phyloP scores from a whole-genome alignment of 2,888 invertebrate genomes.

The Harpagoxenus sublaevis region DNA sequence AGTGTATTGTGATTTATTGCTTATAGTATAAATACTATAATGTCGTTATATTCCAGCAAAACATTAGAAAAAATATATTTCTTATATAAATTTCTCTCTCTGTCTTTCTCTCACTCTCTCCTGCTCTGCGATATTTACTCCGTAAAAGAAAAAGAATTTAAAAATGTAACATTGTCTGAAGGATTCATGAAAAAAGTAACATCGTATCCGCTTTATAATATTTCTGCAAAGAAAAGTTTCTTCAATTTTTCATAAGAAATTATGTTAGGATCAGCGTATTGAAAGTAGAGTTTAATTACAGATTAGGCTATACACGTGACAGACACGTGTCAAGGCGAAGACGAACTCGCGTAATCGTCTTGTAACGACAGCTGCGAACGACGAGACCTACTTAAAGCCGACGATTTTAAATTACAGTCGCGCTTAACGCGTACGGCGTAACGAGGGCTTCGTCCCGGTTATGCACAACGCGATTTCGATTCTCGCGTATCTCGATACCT shows the following conservation, averaged over 20 bases:
- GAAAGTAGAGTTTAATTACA: slow-evolving; percentile 12
- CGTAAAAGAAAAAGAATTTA: too few species aligned
- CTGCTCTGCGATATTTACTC: neutral
- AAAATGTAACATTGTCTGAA: neutral
- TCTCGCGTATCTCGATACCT: neutral
- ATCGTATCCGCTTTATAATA: neutral
- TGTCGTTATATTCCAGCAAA: neutral
- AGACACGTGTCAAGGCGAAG: neutral
- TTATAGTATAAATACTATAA: neutral
- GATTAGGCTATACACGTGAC: neutral
- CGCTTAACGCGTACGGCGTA: slow-evolving; percentile 30
- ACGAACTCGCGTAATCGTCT: slow-evolving; percentile 54
- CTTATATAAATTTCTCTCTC: neutral
- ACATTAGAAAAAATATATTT: neutral
- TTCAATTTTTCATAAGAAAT: neutral
- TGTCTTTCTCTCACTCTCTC: neutral
- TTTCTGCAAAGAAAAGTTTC: neutral
- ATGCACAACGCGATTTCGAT: slow-evolving; percentile 23
- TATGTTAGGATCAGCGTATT: neutral
- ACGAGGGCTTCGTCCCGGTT: slow-evolving; percentile 39
- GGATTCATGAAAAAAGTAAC: neutral
- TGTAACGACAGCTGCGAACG: slow-evolving; percentile 53
- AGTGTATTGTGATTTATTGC: neutral
- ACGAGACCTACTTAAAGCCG: slow-evolving; percentile 63
- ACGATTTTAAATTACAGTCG: slow-evolving; percentile 40